These are phyloP conservation scores for Drosophila macrothrix DNA, from an alignment of 2,888 invertebrate species.

Conservation along the genomic window DNA sequence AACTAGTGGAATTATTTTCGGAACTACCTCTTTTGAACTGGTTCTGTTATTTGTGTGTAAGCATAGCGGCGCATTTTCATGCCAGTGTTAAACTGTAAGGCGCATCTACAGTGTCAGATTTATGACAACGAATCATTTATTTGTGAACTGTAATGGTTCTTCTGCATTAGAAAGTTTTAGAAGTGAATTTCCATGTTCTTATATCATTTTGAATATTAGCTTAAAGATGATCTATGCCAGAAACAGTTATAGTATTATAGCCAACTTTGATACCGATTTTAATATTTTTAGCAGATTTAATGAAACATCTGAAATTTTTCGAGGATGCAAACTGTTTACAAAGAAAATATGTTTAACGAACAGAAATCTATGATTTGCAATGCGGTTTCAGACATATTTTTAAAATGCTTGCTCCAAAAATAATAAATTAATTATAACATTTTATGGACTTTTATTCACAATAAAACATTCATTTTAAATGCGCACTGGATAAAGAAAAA, in stretches of 20 bases:
- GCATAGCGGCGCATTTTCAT: background rate
- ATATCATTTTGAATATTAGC: background rate
- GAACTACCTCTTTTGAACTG: slow-evolving; percentile 1
- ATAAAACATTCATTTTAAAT: background rate
- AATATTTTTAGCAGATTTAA: background rate
- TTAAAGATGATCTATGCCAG: background rate
- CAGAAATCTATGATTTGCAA: background rate
- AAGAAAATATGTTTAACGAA: background rate
- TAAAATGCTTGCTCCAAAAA: background rate
- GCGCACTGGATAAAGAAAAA: background rate
- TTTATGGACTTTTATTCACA: background rate
- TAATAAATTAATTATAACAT: background rate
- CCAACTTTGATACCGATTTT: background rate
- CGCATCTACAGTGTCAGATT: background rate
- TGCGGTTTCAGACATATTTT: background rate
- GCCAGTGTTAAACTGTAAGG: background rate
- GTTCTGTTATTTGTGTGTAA: slow-evolving; percentile 1
- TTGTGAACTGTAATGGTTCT: background rate
- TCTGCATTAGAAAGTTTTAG: background rate
- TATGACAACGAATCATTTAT: background rate
- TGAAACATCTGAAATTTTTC: background rate
- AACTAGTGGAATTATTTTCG: background rate
- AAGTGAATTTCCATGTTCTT: background rate
- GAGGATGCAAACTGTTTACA: background rate
- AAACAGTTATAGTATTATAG: background rate